Percentiles rank a stretch among this genome's conserved stretches.
Evolutionary conservation across 35 echinoderm and acorn worm species (phyloP).

Genomic region (Ophiothrix spiculata): DNA sequence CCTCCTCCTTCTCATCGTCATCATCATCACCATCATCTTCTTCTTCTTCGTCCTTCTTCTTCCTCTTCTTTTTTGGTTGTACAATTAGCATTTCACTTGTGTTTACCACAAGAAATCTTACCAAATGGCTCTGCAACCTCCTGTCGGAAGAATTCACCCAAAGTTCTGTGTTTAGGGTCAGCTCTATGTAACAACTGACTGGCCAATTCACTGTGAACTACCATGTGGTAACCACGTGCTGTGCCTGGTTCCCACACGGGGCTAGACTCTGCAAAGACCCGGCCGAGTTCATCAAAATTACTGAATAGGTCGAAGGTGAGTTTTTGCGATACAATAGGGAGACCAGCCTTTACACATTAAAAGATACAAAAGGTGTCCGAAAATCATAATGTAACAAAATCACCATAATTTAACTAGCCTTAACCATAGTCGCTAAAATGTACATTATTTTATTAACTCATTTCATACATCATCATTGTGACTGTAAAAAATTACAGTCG

Average conservation of each 20-base stretch:
- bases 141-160: conserved; percentile 69
- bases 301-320: conserved; percentile 38
- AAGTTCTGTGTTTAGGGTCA: conserved; percentile 60
- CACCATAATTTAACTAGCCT: too few relatives aligned
- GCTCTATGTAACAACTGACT: conserved; percentile 64
- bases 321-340: conserved; percentile 30
- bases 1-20: background rate
- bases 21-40: background rate
- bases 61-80: background rate
- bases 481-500: too few relatives aligned
- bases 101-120: conserved; percentile 21
- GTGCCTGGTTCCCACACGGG: conserved; percentile 84
- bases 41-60: background rate
- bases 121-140: conserved; percentile 88
- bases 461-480: too few relatives aligned
- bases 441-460: too few relatives aligned
- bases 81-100: background rate
- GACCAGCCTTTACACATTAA: too few relatives aligned
- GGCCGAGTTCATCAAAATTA: conserved; percentile 42
- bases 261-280: conserved; percentile 29
- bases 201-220: conserved; percentile 31
- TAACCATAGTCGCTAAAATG: too few relatives aligned
- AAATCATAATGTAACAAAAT: too few relatives aligned
- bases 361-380: too few relatives aligned
- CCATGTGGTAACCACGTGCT: conserved; percentile 69